These are phyloP conservation scores for Falco biarmicus DNA, from an alignment of 2,797 vertebrate genomes.

Conservation along the genomic window DNA sequence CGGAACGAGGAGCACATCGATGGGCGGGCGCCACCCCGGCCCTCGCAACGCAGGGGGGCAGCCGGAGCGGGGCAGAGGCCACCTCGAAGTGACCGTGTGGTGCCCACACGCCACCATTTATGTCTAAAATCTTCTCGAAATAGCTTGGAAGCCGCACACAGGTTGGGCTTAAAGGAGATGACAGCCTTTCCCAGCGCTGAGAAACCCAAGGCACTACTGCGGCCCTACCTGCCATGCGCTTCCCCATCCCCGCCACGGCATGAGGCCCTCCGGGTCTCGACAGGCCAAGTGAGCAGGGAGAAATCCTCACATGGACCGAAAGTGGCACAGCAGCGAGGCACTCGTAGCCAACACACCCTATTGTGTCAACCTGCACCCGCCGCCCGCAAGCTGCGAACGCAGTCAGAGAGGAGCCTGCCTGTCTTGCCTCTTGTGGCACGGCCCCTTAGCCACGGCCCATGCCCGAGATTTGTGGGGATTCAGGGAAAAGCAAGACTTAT, in stretches of 20 bases:
- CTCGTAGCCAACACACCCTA: accelerated
- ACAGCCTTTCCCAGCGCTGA: accelerated
- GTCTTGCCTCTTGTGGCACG: accelerated
- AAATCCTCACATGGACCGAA: accelerated
- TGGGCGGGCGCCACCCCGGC: neutral
- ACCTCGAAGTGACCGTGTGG: accelerated
- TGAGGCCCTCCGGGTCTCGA: accelerated
- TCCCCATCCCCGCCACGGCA: accelerated
- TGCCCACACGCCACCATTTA: accelerated
- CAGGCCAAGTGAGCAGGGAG: accelerated
- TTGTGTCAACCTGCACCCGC: accelerated
- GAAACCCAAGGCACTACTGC: no score
- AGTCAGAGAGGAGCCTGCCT: accelerated
- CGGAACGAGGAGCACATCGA: neutral
- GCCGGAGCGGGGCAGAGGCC: accelerated
- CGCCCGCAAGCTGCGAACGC: accelerated
- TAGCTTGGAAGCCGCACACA: accelerated
- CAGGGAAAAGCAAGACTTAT: no score
- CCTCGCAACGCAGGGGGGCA: neutral
- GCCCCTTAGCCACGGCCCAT: neutral
- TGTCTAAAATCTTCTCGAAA: no score
- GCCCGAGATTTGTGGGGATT: accelerated
- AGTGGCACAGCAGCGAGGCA: accelerated
- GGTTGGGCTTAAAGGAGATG: accelerated
- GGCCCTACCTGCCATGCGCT: no score